These are phyloP conservation scores for Chiroxiphia lanceolata DNA, from an alignment of 2,797 vertebrate genomes.

Conservation along the genomic window DNA sequence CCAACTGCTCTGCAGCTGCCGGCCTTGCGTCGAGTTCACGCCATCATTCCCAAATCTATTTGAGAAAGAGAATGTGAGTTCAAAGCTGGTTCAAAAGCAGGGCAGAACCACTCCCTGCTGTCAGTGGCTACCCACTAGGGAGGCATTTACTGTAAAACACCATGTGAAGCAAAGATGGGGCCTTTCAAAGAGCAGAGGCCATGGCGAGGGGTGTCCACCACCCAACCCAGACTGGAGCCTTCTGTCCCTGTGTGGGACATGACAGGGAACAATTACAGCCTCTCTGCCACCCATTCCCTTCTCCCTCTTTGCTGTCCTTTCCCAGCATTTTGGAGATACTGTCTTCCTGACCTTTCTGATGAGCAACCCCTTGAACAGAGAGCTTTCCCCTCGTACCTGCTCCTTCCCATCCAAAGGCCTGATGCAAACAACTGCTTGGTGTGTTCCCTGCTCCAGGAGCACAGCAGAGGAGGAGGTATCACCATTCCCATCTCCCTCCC, in stretches of 20 bases:
- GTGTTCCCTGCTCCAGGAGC: not conserved
- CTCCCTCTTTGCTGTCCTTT: not conserved
- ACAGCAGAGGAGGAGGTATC: not conserved
- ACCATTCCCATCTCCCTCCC: not conserved
- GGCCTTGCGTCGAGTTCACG: not conserved
- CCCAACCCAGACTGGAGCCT: not conserved
- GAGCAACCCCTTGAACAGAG: not conserved
- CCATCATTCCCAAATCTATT: not conserved
- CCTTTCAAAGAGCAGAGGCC: not conserved
- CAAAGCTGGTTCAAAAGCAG: not conserved
- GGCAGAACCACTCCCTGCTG: not conserved
- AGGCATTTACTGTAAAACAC: not conserved
- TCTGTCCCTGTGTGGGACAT: not conserved
- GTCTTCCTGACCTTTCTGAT: not conserved
- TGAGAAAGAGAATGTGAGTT: not conserved
- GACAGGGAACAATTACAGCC: not conserved
- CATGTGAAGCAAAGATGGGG: not conserved
- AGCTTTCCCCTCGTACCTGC: not conserved
- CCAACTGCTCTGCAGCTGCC: not conserved
- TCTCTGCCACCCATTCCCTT: not conserved
- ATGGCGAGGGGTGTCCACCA: not conserved
- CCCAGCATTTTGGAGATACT: accelerated
- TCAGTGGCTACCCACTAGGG: not conserved
- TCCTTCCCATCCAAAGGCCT: not conserved
- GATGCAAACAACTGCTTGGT: not conserved